Conservation (phyloP, 2,113 vertebrate species). For the Corydoras sp. region DNA sequence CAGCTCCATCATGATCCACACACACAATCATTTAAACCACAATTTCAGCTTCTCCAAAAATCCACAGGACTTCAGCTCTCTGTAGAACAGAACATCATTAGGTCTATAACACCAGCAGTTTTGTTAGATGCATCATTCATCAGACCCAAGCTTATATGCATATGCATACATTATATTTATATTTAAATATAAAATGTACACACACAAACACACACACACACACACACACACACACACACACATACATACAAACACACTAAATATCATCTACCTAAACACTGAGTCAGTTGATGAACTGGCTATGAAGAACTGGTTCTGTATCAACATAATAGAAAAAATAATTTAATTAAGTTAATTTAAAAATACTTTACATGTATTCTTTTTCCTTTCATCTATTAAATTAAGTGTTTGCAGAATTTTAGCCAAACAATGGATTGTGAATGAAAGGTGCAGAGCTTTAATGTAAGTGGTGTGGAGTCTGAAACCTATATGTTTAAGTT, state of each 20-base stretch:
- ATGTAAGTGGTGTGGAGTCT: no score
- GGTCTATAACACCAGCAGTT: neutral
- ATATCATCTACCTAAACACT: no score
- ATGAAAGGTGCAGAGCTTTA: no score
- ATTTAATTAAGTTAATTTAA: no score
- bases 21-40: neutral
- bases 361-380: no score
- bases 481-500: no score
- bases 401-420: no score
- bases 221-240: constrained; percentile 6
- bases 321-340: no score
- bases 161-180: neutral
- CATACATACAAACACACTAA: neutral
- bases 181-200: neutral
- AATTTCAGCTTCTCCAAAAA: neutral
- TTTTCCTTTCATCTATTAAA: no score
- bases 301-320: no score
- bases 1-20: neutral
- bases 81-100: neutral
- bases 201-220: neutral
- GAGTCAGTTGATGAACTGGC: no score
- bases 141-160: neutral
- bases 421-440: no score
- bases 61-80: neutral
- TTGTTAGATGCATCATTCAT: neutral